Base-by-base conservation (phyloP, 2,113 vertebrate species). In the Tachysurus fulvidraco region DNA sequence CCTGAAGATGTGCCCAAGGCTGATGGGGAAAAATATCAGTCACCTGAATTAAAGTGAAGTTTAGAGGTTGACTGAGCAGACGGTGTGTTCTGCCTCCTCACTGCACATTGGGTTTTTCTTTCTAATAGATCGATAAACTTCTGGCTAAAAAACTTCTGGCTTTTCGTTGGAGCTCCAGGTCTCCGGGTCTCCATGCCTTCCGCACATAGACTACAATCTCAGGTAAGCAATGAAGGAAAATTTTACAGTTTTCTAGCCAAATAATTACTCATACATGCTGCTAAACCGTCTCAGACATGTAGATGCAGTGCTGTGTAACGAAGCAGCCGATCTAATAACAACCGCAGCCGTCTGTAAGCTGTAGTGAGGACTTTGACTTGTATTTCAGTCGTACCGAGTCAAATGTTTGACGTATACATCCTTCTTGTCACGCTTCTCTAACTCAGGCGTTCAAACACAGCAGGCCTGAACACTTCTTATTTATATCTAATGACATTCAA, bases 1-100 rank as follows among this genome's bases (percentile, higher is more conserved):
- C 95, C 92, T 94, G 94, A 92, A 94, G 93, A 93, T 90, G 91
- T 19, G 92, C 93, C 91, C 36, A 86, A 41, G 93, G 92, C 90
- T 87, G 73, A 89, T 87, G 88, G 86, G 88, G 87, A 80, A 80
- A 86, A 50, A 85, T 50, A 71, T 83, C 85, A 91, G 65, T 57
- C 46, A 54, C 64, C 83, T 81, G 64, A 67, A 88, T 88, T 88
- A 87, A 91, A 90, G 79, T 82, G 74, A 88, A 82, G 81, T 36
- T 86, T 76, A 76, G 36, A 83, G 78, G 46, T 55, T 30, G 28
- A n/a, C 50, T 17, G 23, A 71, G 28, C 90, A 89, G 54, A 81
- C 88, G 77, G 78, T 87, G 81, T 67, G 59, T 28, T 60, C 62
- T 46, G 59, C 57, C 84, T 78, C 59, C 44, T 78, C 41, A 83